These are phyloP conservation scores for Pyrrhosoma nymphula DNA, from an alignment of 2,888 invertebrate species.

Conservation along the genomic window DNA sequence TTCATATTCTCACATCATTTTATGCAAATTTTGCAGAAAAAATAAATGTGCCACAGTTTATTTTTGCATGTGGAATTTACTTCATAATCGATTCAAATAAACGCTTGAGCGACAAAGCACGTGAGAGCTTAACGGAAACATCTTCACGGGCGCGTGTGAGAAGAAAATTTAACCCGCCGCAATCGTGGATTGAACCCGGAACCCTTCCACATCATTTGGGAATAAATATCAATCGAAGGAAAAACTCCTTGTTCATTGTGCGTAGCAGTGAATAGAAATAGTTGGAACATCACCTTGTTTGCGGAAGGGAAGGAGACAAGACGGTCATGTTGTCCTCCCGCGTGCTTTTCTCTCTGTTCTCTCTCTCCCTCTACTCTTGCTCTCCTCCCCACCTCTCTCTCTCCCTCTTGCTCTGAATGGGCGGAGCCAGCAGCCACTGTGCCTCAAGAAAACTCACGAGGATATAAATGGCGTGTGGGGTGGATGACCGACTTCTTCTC, in stretches of 20 bases:
- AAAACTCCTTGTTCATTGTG: neutral
- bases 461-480: slow-evolving; percentile 63
- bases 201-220: neutral
- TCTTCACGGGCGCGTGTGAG: neutral
- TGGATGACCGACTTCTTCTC: slow-evolving; percentile 61
- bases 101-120: neutral
- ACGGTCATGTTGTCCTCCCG: slow-evolving; percentile 17
- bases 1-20: no score
- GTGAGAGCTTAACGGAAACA: no score
- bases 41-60: no score
- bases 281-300: neutral
- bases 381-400: neutral
- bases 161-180: neutral
- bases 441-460: slow-evolving; percentile 52
- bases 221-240: neutral
- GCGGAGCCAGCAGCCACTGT: slow-evolving; percentile 53
- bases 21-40: no score
- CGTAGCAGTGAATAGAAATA: slow-evolving; percentile 47
- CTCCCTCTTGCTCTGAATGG: neutral
- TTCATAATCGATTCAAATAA: no score
- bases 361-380: neutral
- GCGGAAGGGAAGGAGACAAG: neutral
- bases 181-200: neutral
- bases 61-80: no score
- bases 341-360: neutral